These are phyloP conservation scores for Thysanoteuthis rhombus DNA, from an alignment of 2,888 invertebrate species.

Conservation along the genomic window DNA sequence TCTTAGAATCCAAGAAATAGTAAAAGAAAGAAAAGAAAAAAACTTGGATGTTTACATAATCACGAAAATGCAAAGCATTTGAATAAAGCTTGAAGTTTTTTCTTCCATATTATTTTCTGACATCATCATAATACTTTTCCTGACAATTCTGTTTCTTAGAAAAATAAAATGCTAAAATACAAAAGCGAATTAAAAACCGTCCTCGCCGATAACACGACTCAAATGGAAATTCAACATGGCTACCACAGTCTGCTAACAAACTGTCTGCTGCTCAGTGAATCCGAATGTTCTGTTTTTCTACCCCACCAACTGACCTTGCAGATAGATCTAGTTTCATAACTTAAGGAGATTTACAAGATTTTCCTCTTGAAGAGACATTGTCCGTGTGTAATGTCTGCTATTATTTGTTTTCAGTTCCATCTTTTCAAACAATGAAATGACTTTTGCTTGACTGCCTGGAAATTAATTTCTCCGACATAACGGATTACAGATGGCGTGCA, in stretches of 20 bases:
- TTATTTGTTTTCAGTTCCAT: background rate
- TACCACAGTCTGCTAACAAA: background rate
- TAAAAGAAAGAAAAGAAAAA: background rate
- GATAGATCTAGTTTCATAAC: background rate
- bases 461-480: conserved; percentile 12
- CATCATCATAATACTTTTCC: background rate
- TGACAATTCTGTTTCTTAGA: background rate
- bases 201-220: too few relatives aligned
- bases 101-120: background rate
- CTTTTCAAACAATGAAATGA: conserved; percentile 12
- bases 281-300: background rate
- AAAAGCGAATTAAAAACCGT: background rate
- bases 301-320: background rate
- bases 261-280: background rate
- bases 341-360: conserved; percentile 12
- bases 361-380: background rate
- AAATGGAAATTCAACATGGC: background rate
- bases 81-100: background rate
- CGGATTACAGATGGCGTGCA: background rate
- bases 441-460: background rate
- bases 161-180: background rate
- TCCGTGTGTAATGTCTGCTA: background rate
- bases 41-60: background rate
- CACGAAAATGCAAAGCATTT: conserved; percentile 1
- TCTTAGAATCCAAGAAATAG: background rate